Base-by-base conservation (phyloP, 2,113 vertebrate species). In the Malaclemys terrapin region DNA sequence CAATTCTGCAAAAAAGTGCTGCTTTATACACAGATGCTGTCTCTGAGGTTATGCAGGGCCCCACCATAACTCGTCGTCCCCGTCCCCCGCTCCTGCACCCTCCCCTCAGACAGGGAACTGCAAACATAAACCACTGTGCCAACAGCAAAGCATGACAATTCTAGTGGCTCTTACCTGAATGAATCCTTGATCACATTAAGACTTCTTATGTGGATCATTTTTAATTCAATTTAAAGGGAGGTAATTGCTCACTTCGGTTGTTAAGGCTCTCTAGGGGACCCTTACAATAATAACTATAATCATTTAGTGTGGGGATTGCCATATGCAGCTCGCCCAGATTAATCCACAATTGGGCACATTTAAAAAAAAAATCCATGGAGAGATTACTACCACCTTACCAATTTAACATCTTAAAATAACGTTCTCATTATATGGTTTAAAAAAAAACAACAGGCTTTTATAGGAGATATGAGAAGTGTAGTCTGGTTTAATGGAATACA, bases 201-300 rank as follows among this genome's bases (percentile, higher is more conserved):
- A 95, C 62, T 97, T 96, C 93, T 75, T 29, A 4, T 31, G 88
- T 87, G 94, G 94, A 97, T 97, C 69, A 84, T 95, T 95, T 97
- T 87, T 45, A 98, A 98, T 97, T 97, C 90, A 94, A 93, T 96
- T 96, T 97, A 92, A 97, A 96, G 94, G 88, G 24, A 98, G 92
- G 90, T 72, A 96, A 98, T 96, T 97, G 95, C 78, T 97, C 97
- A 94, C 89, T 97, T 84, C 75, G 93, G 95, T 80, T 90, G 89
- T 88, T 96, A 84, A 95, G 95, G 59, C 89, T 93, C 97, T 97
- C 96, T 19, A 75, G 91, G 97, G 96, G 84, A 95, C 57, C 47
- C 94, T 95, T 89, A 85, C 87, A 96, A 75, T 94, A 95, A 72
- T 89, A 94, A 90, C 5, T 1, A 72, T 49, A 96, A 87, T 96